Conservation (phyloP, 2,888 invertebrate genomes). For the Rhimphoctona megacephalus region DNA sequence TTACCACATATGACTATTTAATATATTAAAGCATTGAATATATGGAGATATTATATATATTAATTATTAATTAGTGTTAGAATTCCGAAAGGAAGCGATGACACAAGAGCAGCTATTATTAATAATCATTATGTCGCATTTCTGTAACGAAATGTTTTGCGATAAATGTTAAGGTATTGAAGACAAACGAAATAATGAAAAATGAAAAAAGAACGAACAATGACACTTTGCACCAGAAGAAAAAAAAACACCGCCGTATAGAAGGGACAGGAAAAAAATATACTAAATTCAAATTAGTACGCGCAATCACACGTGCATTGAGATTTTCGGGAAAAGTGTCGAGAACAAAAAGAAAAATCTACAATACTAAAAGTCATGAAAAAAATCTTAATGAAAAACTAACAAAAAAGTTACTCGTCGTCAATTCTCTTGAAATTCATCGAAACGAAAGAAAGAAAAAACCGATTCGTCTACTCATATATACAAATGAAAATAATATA, state of each 20-base stretch:
- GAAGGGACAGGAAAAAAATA: constrained; percentile 22
- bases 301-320: constrained; percentile 72
- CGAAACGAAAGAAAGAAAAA: constrained; percentile 58
- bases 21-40: constrained; percentile 80
- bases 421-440: constrained; percentile 70
- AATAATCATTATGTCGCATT: constrained; percentile 77
- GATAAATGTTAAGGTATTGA: constrained; percentile 63
- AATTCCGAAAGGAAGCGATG: constrained; percentile 76
- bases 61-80: constrained; percentile 75
- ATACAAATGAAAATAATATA: constrained; percentile 44
- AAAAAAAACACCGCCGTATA: constrained; percentile 71
- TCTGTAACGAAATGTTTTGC: constrained; percentile 70
- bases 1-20: constrained; percentile 81
- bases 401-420: constrained; percentile 73
- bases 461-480: constrained; percentile 56
- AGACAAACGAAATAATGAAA: background rate
- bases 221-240: constrained; percentile 62
- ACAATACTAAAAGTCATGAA: background rate
- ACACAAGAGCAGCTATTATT: constrained; percentile 76
- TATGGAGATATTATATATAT: constrained; percentile 77
- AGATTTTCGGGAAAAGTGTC: constrained; percentile 76
- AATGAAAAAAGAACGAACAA: constrained; percentile 10
- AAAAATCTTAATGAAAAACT: constrained; percentile 32
- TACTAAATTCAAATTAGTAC: constrained; percentile 68
- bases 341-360: constrained; percentile 64